These are phyloP conservation scores for Boulengeromyrus knoepffleri DNA, from an alignment of 2,113 vertebrate species.

Conservation along the genomic window DNA sequence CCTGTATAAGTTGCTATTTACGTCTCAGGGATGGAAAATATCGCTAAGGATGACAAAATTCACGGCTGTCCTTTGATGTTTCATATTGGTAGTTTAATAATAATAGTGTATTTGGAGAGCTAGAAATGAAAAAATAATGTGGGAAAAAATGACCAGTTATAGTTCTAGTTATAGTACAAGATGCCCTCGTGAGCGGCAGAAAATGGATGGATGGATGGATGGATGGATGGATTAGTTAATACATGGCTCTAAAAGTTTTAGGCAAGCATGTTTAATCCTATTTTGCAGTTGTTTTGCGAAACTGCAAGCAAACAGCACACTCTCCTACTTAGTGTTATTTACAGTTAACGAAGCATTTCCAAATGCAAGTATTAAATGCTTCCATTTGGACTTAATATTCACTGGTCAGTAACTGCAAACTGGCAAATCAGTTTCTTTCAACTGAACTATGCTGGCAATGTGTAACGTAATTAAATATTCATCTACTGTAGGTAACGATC, in stretches of 20 bases:
- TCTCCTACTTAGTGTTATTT: not conserved
- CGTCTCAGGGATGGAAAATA: not conserved
- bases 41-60: not conserved
- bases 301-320: not conserved
- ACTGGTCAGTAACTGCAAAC: not conserved
- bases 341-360: not conserved
- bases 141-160: not conserved
- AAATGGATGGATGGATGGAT: not conserved
- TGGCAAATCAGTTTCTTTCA: not conserved
- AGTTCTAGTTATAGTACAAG: not conserved
- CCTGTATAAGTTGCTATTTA: not conserved
- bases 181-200: not conserved
- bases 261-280: not conserved
- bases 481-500: not conserved
- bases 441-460: not conserved
- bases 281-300: not conserved
- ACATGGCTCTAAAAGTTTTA: not conserved
- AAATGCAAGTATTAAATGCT: not conserved
- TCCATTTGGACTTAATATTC: constrained; percentile 4
- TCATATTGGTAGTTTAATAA: not conserved
- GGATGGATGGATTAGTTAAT: not conserved
- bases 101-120: not conserved
- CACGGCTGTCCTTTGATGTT: not conserved
- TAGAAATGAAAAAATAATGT: not conserved
- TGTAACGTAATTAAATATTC: not conserved